Percentiles rank a stretch among this genome's conserved stretches.
Evolutionary conservation across 1,140 invertebrate species (phyloP).

Genomic region (Brachystomella parvula): DNA sequence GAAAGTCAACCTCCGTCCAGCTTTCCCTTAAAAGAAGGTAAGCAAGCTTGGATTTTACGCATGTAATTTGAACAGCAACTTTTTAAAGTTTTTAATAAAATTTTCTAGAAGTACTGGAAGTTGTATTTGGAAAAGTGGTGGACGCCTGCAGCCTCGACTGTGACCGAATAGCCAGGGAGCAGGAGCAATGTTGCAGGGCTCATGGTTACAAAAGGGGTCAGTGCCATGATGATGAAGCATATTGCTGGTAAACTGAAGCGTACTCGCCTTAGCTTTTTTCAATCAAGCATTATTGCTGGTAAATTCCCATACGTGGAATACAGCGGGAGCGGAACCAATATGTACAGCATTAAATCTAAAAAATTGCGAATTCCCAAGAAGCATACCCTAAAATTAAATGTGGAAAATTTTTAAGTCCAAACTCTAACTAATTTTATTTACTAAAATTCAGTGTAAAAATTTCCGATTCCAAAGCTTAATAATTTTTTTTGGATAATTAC

Average conservation of each 20-base stretch:
- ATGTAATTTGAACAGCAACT: too few relatives aligned
- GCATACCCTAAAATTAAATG: background rate
- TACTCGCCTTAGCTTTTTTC: too few relatives aligned
- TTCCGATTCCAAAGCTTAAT: background rate
- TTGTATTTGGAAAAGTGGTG: background rate
- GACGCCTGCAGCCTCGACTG: background rate
- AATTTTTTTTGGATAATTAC: too few relatives aligned
- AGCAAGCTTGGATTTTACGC: too few relatives aligned
- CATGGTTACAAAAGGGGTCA: background rate
- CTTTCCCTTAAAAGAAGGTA: too few relatives aligned
- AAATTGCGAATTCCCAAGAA: too few relatives aligned
- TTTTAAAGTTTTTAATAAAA: too few relatives aligned
- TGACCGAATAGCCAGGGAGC: background rate
- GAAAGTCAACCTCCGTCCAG: too few relatives aligned
- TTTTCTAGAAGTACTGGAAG: background rate
- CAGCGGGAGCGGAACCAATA: background rate
- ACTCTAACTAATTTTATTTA: background rate
- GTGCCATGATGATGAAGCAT: background rate
- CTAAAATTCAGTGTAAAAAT: background rate
- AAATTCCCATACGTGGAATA: background rate
- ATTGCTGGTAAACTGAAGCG: background rate
- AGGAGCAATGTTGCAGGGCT: constrained; percentile 4
- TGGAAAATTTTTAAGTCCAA: background rate
- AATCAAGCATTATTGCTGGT: too few relatives aligned
- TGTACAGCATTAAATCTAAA: background rate